Base-by-base conservation (phyloP, 2,113 vertebrate species). In the Scalopus aquaticus region DNA sequence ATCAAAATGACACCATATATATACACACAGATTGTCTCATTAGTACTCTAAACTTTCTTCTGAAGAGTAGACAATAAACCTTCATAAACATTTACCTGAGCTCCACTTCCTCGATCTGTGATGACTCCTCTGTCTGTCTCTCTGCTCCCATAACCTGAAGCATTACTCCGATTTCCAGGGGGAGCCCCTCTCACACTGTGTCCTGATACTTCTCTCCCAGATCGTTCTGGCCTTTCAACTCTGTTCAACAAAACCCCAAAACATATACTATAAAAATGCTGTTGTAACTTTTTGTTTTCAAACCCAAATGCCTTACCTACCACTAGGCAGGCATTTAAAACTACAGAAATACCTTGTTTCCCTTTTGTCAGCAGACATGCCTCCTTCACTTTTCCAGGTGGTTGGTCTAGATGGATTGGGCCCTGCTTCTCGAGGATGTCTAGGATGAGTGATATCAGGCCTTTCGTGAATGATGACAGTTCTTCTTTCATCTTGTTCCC, bases 401-500 rank as follows among this genome's bases (percentile, higher is more conserved):
- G 98, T 93, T 16, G 98, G 97, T 86, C 98, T 95, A 0, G 98
- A 96, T 3, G 98, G 98, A 70, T 98, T 98, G 72, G 99, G 99
- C 10, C 98, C 98, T 3, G 98, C 93, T 8, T 99, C 99, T 69
- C 99, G 98, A 3, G 98, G 98, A 28, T 99, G 98, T 19, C 99
- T 98, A 20, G 98, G 97, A 9, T 99, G 99, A 0, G 99, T 96
- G 64, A 99, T 98, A 60, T 98, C 98, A 1, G 99, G 97, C 44
- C 99, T 98, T 79, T 99, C 98, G 0, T 99, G 98, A 90, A 99
- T 98, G 10, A 99, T 98, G 30, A 99, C 98, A 0, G 99, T 98
- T 76, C 99, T 98, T 85, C 99, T 98, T 54, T 99, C 99, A 0
- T 99, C 99, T 78, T 99, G 95, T 72, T 99, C 98, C 42, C 98